A percentile compares a stretch with the other conserved stretches of the same genome.
Conservation (phyloP, 2,888 invertebrate species). For the Drosophila picticornis region DNA sequence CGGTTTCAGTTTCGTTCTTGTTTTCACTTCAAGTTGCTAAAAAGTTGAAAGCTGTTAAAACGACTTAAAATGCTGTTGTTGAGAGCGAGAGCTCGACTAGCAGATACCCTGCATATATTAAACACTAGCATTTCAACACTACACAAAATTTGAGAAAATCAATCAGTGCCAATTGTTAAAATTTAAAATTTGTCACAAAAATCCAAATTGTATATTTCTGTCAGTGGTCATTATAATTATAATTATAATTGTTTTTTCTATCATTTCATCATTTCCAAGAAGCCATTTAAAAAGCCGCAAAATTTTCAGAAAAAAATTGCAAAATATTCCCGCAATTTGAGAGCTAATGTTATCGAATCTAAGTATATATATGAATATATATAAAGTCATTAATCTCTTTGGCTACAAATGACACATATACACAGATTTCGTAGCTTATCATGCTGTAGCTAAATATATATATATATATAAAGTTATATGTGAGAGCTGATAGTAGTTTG, state of each 20-base stretch:
- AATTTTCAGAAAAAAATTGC: too few relatives aligned
- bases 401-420: background rate
- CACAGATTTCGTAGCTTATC: background rate
- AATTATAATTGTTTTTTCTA: too few relatives aligned
- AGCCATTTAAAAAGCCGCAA: too few relatives aligned
- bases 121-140: background rate
- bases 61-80: background rate
- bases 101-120: background rate
- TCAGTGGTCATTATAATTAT: too few relatives aligned
- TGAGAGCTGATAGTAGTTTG: background rate
- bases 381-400: background rate
- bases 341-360: too few relatives aligned
- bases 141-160: background rate
- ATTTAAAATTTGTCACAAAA: background rate
- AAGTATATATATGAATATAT: background rate
- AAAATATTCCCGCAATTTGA: too few relatives aligned
- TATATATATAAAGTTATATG: background rate
- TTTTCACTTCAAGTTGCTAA: slow-evolving; percentile 12
- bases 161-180: background rate
- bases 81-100: background rate
- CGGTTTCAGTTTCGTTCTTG: slow-evolving; percentile 14
- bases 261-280: too few relatives aligned
- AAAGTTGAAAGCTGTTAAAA: slow-evolving; percentile 2
- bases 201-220: background rate
- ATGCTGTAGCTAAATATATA: background rate